Evolutionary conservation across 2,888 invertebrate species (phyloP), one percentile per base, ranked within the genome.

Genomic region (Phengaris alcon): DNA sequence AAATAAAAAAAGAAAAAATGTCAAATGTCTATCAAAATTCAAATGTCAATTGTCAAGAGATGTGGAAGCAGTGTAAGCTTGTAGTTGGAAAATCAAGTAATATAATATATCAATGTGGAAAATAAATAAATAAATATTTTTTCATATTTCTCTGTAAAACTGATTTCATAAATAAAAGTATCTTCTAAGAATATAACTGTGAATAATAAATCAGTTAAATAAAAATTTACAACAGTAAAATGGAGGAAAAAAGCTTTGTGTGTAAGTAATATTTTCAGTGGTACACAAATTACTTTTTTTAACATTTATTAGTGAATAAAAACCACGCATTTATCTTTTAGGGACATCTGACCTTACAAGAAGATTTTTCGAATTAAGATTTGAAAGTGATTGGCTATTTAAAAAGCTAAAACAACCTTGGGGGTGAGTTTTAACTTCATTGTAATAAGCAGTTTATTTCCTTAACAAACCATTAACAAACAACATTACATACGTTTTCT

Each of bases 391-490:
- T 74, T 87, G 86, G 86, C 82, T 93, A 51, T 94, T 94, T 81
- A 93, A 88, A 80, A 89, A 87, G 78, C 91, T 87, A 80, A 93
- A 91, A 78, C 93, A 91, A 78, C 90, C 93, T 9, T 94, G 94
- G 94, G 83, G 84, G 94, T 93, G 80, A 88, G 89, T 80, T 52
- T 52, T 59, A 35, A 54, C 35, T 35, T 76, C 22, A 12, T 68
- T 69, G 9, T 15, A 35, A 9, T 35, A 7, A 7, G 8, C 57
- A 10, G 69, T 12, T 51, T 10, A 55, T 55, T 1, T 13, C n/a
- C 5, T 2, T n/a, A 13, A 46, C n/a, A 15, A 54, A 68, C 22
- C 0, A 22, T 22, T 22, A 22, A 22, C n/a, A 22, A 72, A 64
- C 35, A 35, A 35, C 35, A 35, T 35, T 3, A 35, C 35, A 1